Evolutionary conservation across 2,797 vertebrate genomes (phyloP), one percentile per base, ranked within the genome.

Genomic region (Pangasius larnaudii): DNA sequence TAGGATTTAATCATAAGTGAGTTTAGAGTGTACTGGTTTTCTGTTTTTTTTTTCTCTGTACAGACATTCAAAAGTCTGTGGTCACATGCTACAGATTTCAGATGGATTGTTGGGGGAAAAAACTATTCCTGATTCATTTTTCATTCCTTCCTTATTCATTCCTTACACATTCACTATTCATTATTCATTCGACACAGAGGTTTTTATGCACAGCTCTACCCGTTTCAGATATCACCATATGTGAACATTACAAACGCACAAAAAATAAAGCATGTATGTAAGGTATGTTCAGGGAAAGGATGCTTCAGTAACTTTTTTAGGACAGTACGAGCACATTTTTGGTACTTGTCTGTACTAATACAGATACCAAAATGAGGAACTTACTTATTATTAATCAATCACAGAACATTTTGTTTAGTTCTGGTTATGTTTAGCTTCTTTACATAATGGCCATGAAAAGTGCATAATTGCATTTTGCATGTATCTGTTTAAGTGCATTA

Each of bases 201-300:
- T 69, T 69, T 82, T 84, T 84, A 84, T 84, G 19, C 63, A 51
- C n/a, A 30, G 81, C 42, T 49, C 81, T 67, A 67, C 61, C 36
- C 61, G 22, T 42, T 67, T 65, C 61, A 69, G n/a, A 69, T 53
- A 69, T 16, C 65, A 69, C 19, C 46, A 69, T 53, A 69, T 69
- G 82, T 69, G 46, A 69, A 84, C 11, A 3, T 27, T 27, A 61
- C 42, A 51, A n/a, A 33, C 27, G 19, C 9, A 42, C 42, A 42
- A 42, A 33, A 56, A 78, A 78, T 18, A 30, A 53, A 80, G 33
- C 78, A 59, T 59, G 78, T 24, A 33, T 24, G 9, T 59, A 58
- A 79, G 18, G 8, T 79, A 59, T 13, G 19, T 59, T 79, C 14
- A 58, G 19, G 30, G 30, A 79, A 58, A 8, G 1, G n/a, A 56